phyloP scores from a whole-genome alignment of 2,113 vertebrate species.

The Danionella cerebrum region DNA sequence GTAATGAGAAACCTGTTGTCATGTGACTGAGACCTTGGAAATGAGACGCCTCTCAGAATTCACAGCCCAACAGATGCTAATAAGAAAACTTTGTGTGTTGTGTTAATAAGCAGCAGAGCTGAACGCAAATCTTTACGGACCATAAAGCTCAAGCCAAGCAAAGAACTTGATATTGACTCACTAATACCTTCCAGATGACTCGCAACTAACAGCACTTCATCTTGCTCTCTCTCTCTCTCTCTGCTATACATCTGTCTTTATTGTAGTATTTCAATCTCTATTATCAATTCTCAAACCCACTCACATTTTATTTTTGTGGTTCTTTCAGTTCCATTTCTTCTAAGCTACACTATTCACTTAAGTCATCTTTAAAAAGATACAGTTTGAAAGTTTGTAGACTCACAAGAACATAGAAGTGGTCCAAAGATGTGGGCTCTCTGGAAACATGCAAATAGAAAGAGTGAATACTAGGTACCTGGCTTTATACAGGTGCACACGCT shows the following conservation, averaged over 20 bases:
- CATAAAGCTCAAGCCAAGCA: conserved; percentile 48
- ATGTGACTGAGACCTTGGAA: conserved; percentile 32
- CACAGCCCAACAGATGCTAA: conserved; percentile 39
- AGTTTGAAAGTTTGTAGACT: too few relatives aligned
- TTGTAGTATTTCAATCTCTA: neutral
- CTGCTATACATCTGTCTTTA: neutral
- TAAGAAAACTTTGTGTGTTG: conserved; percentile 30
- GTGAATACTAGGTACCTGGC: too few relatives aligned
- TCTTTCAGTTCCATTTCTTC: too few relatives aligned
- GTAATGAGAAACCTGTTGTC: conserved; percentile 10
- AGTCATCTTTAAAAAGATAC: too few relatives aligned
- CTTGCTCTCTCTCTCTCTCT: neutral
- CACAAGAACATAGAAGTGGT: too few relatives aligned
- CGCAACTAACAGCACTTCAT: conserved; percentile 25
- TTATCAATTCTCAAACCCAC: neutral
- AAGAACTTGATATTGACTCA: conserved; percentile 43
- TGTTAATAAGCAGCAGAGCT: conserved; percentile 45
- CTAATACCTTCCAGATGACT: conserved; percentile 49
- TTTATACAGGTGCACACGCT: too few relatives aligned
- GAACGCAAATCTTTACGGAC: conserved; percentile 39
- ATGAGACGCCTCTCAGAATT: conserved; percentile 32
- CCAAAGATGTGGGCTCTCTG: too few relatives aligned
- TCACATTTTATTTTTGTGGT: too few relatives aligned
- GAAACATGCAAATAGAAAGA: too few relatives aligned
- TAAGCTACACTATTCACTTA: too few relatives aligned